phyloP scores from a whole-genome alignment of 2,113 vertebrate species.

The Tor tambroides region DNA sequence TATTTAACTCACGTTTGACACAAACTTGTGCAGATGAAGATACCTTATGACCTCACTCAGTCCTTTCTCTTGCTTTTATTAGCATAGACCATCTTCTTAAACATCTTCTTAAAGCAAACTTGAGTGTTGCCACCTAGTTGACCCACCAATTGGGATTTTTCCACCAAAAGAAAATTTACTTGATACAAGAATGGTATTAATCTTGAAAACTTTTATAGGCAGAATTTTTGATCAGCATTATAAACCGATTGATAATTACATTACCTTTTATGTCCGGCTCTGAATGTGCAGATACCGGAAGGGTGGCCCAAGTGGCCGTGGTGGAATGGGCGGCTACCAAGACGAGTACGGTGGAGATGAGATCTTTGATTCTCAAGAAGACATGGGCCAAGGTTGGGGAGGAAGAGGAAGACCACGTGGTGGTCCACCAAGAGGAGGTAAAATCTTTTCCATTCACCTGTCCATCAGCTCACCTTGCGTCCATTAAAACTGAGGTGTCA shows the following conservation, averaged over 20 bases:
- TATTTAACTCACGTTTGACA: not conserved
- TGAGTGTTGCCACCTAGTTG: not conserved
- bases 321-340: conserved; percentile 78
- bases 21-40: not conserved
- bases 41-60: not conserved
- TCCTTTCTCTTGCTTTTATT: not conserved
- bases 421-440: conserved; percentile 80
- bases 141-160: not conserved
- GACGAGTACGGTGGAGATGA: conserved; percentile 91
- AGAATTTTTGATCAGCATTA: not conserved
- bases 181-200: not conserved
- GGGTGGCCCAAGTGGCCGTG: conserved; percentile 80
- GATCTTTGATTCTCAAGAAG: conserved; percentile 84
- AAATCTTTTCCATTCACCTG: not conserved
- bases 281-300: conserved; percentile 83
- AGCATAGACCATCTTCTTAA: not conserved
- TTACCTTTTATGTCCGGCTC: not conserved
- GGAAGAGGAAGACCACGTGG: conserved; percentile 81
- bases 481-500: conserved; percentile 41
- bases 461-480: conserved; percentile 21
- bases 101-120: not conserved
- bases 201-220: not conserved
- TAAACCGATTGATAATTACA: not conserved
- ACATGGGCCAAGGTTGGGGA: conserved; percentile 84
- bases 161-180: not conserved